Conservation (phyloP, 2,888 invertebrate species). For the Volucella inanis region DNA sequence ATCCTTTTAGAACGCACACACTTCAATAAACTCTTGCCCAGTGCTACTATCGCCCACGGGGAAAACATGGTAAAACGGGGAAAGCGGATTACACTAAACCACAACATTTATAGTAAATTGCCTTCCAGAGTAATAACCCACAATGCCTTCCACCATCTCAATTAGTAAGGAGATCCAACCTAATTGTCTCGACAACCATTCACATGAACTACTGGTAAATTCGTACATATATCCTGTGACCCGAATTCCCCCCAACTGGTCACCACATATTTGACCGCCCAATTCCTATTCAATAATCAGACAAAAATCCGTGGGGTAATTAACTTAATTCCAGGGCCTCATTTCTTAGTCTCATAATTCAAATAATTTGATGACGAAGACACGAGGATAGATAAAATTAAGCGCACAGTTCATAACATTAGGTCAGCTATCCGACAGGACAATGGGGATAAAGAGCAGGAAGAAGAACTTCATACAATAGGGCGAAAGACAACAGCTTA, state of each 20-base stretch:
- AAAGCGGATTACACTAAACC: conserved; percentile 60
- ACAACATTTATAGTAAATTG: conserved; percentile 52
- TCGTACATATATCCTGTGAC: conserved; percentile 6
- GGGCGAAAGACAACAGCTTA: conserved; percentile 32
- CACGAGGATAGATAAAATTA: conserved; percentile 45
- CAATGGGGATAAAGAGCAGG: background rate
- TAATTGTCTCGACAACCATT: conserved; percentile 44
- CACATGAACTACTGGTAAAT: conserved; percentile 25
- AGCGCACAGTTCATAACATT: conserved; percentile 30
- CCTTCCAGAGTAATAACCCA: conserved; percentile 1
- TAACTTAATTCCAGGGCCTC: conserved; percentile 64
- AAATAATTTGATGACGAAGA: conserved; percentile 57
- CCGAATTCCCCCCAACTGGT: background rate
- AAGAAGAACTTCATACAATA: background rate
- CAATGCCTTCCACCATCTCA: conserved; percentile 22
- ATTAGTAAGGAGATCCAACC: conserved; percentile 48
- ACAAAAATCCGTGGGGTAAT: conserved; percentile 61
- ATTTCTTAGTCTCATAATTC: conserved; percentile 69
- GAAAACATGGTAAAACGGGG: conserved; percentile 16
- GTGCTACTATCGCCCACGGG: background rate
- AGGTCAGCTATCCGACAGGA: conserved; percentile 4
- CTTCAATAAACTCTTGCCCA: background rate
- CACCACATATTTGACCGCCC: background rate
- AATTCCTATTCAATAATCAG: conserved; percentile 27
- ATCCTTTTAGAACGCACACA: conserved; percentile 29